Evolutionary conservation across 2,888 invertebrate species (phyloP).

Genomic region (Furcula furcula): DNA sequence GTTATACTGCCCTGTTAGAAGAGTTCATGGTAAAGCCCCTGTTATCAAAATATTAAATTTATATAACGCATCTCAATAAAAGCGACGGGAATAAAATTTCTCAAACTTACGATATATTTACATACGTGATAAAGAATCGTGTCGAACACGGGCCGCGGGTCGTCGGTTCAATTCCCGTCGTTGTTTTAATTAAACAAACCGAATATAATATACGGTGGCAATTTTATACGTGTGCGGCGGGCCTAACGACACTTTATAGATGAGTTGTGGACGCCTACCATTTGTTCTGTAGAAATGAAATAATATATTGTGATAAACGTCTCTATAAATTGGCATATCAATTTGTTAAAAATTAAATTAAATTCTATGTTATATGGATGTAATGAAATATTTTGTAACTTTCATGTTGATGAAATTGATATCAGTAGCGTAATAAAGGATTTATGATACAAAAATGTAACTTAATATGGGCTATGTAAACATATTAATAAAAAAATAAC

Average conservation of each 20-base stretch:
- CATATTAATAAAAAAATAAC: too few species aligned
- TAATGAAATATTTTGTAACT: too few species aligned
- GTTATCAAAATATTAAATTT: not conserved
- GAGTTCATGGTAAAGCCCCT: too few species aligned
- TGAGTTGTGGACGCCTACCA: conserved; percentile 34
- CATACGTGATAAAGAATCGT: conserved; percentile 50
- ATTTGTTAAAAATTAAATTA: too few species aligned
- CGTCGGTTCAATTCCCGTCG: conserved; percentile 40
- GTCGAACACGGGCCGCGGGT: conserved; percentile 36
- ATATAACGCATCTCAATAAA: conserved; percentile 9
- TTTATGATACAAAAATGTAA: too few species aligned
- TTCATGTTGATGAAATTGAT: too few species aligned
- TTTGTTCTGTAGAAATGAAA: conserved; percentile 14
- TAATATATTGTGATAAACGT: not conserved
- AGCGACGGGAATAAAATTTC: conserved; percentile 24
- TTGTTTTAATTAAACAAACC: conserved; percentile 66
- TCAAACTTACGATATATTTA: conserved; percentile 43
- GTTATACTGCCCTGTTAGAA: too few species aligned
- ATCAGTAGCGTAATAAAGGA: too few species aligned
- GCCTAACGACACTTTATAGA: conserved; percentile 36
- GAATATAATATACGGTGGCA: conserved; percentile 58
- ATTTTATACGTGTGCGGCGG: conserved; percentile 40
- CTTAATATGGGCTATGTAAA: too few species aligned
- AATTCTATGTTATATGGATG: too few species aligned
- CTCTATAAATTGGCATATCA: too few species aligned